phyloP scores from a whole-genome alignment of 2,888 invertebrate species.

The Stenchaetothrips biformis region DNA sequence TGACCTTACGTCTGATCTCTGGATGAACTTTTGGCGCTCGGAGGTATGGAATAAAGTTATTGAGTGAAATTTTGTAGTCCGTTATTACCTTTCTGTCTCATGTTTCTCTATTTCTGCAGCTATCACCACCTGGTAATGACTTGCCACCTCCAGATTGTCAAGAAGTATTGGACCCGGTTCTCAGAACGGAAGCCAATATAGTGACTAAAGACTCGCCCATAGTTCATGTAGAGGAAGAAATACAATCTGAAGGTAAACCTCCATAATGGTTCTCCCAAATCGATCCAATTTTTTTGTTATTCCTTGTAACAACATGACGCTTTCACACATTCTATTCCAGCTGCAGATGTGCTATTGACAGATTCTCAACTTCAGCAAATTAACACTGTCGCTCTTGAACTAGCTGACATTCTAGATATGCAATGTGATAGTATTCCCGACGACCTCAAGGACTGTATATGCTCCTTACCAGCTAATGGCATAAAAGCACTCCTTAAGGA shows the following conservation, averaged over 20 bases:
- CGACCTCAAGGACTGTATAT: not conserved
- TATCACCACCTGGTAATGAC: not conserved
- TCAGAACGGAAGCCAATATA: not conserved
- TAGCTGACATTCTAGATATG: not conserved
- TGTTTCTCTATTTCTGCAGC: not conserved
- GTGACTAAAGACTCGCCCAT: not conserved
- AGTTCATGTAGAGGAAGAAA: not conserved
- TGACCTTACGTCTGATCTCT: not conserved
- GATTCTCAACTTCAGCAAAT: not conserved
- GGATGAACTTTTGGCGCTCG: not conserved
- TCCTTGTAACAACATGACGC: not conserved
- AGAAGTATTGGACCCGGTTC: not conserved
- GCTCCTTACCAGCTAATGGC: not conserved
- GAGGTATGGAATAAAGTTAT: not conserved
- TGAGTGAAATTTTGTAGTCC: not conserved
- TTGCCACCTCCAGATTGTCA: not conserved
- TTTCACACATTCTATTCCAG: not conserved
- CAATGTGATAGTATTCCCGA: not conserved
- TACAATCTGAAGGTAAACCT: not conserved
- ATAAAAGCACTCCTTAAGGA: not conserved
- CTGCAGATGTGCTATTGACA: not conserved
- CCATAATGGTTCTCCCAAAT: not conserved
- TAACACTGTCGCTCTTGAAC: not conserved
- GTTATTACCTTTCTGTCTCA: not conserved
- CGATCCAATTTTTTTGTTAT: not conserved